Conservation (phyloP, 35 echinoderm and acorn worm genomes). For the Chiridota heheva region DNA sequence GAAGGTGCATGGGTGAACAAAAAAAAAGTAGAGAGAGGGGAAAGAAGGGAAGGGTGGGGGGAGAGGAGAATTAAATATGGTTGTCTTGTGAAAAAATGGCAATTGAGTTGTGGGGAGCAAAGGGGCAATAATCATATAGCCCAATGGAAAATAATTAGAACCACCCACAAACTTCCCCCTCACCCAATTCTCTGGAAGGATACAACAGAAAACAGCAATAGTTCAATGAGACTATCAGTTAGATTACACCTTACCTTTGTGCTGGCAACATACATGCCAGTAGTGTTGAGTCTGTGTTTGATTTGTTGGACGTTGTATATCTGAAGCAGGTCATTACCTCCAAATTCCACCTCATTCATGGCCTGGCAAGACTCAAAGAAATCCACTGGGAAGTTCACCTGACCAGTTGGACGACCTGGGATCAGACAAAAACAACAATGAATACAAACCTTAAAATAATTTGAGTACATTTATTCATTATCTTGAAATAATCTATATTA, state of each 20-base stretch:
- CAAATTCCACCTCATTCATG: slow-evolving; percentile 94
- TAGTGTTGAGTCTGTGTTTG: slow-evolving; percentile 97
- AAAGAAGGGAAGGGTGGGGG: no score
- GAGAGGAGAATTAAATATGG: no score
- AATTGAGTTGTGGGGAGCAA: no score
- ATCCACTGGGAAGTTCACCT: slow-evolving; percentile 95
- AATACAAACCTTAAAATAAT: neutral
- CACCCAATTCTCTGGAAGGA: no score
- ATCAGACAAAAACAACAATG: neutral
- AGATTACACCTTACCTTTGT: slow-evolving; percentile 88
- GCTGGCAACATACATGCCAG: slow-evolving; percentile 94
- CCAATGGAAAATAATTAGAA: no score
- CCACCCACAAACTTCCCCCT: no score
- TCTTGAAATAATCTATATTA: neutral
- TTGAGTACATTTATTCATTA: neutral
- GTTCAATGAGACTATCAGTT: no score
- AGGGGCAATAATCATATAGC: no score
- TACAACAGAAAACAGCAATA: no score
- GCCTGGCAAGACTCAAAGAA: slow-evolving; percentile 99
- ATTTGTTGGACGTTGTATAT: slow-evolving; percentile 97
- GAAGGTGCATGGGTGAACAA: no score
- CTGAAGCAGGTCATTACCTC: slow-evolving; percentile 91
- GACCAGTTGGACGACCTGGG: slow-evolving; percentile 81
- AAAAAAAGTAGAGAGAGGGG: no score
- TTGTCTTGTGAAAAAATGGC: no score